Conservation (phyloP, 2,888 invertebrate genomes). For the Thymelicus acteon region DNA sequence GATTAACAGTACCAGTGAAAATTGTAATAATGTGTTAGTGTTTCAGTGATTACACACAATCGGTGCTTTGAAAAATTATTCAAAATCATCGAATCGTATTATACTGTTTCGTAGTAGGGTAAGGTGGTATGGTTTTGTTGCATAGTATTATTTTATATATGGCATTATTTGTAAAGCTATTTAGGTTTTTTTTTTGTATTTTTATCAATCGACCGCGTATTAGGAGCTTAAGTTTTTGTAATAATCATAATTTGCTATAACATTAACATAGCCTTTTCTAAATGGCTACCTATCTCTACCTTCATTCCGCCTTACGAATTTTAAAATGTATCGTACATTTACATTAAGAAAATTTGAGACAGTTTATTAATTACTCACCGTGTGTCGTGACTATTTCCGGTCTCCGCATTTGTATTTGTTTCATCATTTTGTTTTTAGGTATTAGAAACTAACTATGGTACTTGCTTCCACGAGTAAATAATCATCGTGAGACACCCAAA, state of each 20-base stretch:
- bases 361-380: too few relatives aligned
- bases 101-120: conserved; percentile 1
- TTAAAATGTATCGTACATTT: neutral
- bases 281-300: neutral
- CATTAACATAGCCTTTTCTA: neutral
- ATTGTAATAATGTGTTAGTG: conserved; percentile 1
- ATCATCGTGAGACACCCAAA: too few relatives aligned
- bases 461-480: too few relatives aligned
- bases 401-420: too few relatives aligned
- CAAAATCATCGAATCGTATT: conserved; percentile 18
- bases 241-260: neutral
- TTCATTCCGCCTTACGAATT: neutral
- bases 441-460: too few relatives aligned
- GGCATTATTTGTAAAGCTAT: conserved; percentile 3
- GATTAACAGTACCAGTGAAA: conserved; percentile 36
- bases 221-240: neutral
- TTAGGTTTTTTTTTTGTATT: neutral
- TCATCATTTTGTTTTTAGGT: too few relatives aligned
- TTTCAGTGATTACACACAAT: conserved; percentile 4
- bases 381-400: too few relatives aligned
- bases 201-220: neutral
- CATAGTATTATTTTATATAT: conserved; percentile 7
- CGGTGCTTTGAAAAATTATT: conserved; percentile 17
- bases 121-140: neutral
- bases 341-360: too few relatives aligned